phyloP scores from a whole-genome alignment of 2,888 invertebrate species.

The Belgica antarctica region DNA sequence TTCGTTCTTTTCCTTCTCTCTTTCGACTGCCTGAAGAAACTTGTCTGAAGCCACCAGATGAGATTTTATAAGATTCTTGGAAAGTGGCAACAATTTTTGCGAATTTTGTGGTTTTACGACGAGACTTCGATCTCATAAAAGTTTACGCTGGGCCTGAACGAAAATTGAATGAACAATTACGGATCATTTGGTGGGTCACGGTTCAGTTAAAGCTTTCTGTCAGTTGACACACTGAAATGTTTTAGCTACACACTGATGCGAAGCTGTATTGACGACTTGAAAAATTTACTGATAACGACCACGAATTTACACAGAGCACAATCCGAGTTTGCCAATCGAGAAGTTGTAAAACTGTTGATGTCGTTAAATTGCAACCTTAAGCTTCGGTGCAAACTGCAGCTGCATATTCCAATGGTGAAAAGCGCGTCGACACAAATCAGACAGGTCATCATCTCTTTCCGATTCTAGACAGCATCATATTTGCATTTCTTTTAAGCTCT shows the following conservation, averaged over 20 bases:
- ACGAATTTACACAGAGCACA: background rate
- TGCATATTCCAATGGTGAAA: background rate
- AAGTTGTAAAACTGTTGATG: background rate
- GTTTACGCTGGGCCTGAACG: too few relatives aligned
- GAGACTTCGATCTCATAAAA: too few relatives aligned
- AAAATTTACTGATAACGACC: slow-evolving; percentile 3
- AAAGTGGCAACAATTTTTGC: background rate
- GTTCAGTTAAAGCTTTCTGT: background rate
- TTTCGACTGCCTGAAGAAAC: background rate
- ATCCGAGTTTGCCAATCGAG: background rate
- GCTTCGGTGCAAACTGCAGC: background rate
- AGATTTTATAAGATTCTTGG: slow-evolving; percentile 13
- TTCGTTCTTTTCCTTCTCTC: background rate
- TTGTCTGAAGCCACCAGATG: background rate
- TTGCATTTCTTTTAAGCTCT: background rate
- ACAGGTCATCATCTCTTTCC: background rate
- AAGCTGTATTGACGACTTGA: too few relatives aligned
- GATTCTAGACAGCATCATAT: background rate
- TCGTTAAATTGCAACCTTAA: background rate
- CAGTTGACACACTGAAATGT: background rate
- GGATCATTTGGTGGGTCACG: too few relatives aligned
- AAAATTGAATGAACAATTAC: too few relatives aligned
- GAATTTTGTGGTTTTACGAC: background rate
- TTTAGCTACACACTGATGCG: background rate
- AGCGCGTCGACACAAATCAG: too few relatives aligned